phyloP scores from a whole-genome alignment of 2,113 vertebrate species.

The Tapirus terrestris region DNA sequence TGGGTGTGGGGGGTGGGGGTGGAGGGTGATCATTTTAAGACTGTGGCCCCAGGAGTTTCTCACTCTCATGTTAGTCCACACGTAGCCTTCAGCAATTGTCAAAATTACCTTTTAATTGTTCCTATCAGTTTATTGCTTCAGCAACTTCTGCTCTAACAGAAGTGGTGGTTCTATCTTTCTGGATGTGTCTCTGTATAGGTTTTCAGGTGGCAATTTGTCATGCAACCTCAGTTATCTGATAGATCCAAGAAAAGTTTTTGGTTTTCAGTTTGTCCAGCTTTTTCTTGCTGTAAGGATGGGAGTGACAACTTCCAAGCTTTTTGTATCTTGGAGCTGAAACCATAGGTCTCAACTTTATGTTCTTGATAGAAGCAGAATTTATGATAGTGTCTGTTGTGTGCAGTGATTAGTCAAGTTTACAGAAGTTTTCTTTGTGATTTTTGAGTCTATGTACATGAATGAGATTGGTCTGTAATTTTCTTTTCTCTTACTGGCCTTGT shows the following conservation, averaged over 20 bases:
- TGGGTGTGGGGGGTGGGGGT: too few species aligned
- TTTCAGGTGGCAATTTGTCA: slow-evolving; percentile 26
- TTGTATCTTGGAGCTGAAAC: slow-evolving; percentile 9
- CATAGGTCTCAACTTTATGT: neutral
- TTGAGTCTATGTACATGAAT: neutral
- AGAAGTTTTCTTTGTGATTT: slow-evolving; percentile 8
- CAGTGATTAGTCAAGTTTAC: neutral
- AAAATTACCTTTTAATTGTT: slow-evolving; percentile 1
- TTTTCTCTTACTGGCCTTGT: neutral
- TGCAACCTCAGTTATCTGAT: neutral
- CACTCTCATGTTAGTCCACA: neutral
- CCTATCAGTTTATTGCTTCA: neutral
- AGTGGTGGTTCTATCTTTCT: neutral
- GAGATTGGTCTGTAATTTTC: neutral
- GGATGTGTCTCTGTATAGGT: neutral
- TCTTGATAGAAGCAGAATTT: neutral
- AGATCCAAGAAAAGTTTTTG: neutral
- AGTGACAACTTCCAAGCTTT: neutral
- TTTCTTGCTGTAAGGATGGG: neutral
- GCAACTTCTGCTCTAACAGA: neutral
- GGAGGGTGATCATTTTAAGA: neutral
- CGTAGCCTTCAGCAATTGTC: neutral
- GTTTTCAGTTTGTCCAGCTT: neutral
- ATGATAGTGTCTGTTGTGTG: neutral
- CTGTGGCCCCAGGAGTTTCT: neutral